Evolutionary conservation across 1,140 invertebrate species (phyloP).

Genomic region (Temnothorax nylanderi): DNA sequence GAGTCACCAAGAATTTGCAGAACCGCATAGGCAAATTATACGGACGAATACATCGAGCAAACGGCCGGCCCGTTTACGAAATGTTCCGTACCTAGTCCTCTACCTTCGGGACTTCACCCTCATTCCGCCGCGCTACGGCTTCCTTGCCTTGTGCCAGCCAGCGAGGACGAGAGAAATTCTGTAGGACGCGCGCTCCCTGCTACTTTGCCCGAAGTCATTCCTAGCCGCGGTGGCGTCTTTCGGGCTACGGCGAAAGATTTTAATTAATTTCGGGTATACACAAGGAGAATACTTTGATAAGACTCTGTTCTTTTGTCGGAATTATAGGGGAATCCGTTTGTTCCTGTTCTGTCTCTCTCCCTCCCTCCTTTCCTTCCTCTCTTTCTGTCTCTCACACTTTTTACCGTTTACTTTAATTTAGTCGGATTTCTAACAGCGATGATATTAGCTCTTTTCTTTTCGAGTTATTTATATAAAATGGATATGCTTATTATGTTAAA

Average conservation of each 20-base stretch:
- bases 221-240: neutral
- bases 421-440: conserved; percentile 12
- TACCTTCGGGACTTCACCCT: conserved; percentile 43
- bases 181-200: conserved; percentile 12
- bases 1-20: conserved; percentile 63
- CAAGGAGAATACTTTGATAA: conserved; percentile 55
- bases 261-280: conserved; percentile 70
- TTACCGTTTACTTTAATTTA: conserved; percentile 48
- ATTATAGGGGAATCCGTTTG: conserved; percentile 51
- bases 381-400: neutral
- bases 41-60: conserved; percentile 58
- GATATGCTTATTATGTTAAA: neutral
- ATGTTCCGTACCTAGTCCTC: conserved; percentile 59
- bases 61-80: conserved; percentile 51
- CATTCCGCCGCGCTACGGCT: conserved; percentile 6
- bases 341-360: neutral
- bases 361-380: neutral
- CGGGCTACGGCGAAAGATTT: conserved; percentile 60
- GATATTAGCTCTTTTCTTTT: neutral
- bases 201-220: conserved; percentile 40
- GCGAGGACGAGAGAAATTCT: conserved; percentile 42
- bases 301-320: conserved; percentile 49
- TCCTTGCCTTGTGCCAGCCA: neutral
- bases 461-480: neutral
- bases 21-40: conserved; percentile 70